Evolutionary conservation across 2,797 vertebrate genomes (phyloP).

Genomic region (Hemitrygon akajei): DNA sequence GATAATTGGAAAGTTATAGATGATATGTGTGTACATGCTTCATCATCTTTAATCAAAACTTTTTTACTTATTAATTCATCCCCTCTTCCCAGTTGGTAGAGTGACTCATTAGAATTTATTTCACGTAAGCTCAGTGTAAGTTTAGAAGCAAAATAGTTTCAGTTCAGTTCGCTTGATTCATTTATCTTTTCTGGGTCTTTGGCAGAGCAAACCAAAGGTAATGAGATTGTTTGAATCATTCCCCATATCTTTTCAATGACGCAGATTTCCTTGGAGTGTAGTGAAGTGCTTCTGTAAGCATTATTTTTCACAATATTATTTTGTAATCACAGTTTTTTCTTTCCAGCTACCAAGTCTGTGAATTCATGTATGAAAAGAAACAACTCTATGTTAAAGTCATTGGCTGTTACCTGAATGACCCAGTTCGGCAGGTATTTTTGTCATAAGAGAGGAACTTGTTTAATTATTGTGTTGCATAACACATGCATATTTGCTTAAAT

Average conservation of each 20-base stretch:
- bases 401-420: constrained; percentile 82
- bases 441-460: neutral
- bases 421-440: constrained; percentile 73
- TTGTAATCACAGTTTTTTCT: neutral
- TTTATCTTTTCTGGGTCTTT: neutral
- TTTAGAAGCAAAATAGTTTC: neutral
- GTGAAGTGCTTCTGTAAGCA: neutral
- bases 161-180: neutral
- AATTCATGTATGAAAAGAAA: constrained; percentile 89
- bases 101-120: neutral
- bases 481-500: neutral
- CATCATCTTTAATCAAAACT: neutral
- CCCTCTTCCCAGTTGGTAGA: neutral
- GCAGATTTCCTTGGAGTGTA: neutral
- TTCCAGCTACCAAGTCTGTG: constrained; percentile 87
- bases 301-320: neutral
- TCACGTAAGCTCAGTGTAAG: neutral
- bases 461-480: neutral
- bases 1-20: neutral
- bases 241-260: neutral
- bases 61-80: neutral
- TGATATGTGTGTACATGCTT: neutral
- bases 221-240: neutral
- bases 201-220: neutral
- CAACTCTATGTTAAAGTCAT: constrained; percentile 82